Evolutionary conservation across 2,797 vertebrate species (phyloP).

Genomic region (Cynopterus sphinx): DNA sequence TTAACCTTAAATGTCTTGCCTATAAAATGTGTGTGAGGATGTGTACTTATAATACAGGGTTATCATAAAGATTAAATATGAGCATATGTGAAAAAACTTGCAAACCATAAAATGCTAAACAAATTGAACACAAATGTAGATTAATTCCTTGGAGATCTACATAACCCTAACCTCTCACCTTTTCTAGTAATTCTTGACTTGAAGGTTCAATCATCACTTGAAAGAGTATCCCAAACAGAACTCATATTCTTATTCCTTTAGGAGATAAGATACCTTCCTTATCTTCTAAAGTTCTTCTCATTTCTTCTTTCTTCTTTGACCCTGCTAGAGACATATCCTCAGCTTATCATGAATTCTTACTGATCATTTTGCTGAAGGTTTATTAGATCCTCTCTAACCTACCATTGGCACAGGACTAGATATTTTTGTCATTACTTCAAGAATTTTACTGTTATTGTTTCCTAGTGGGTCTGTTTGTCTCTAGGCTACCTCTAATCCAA

Average conservation of each 20-base stretch:
- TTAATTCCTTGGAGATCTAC: neutral
- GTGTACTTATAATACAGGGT: neutral
- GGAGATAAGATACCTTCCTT: neutral
- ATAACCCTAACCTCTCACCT: neutral
- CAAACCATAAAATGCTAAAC: neutral
- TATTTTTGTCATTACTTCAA: neutral
- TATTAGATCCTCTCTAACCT: neutral
- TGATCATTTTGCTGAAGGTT: neutral
- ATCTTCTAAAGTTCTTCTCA: neutral
- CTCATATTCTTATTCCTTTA: neutral
- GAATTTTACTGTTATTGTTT: neutral
- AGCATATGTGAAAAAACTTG: neutral
- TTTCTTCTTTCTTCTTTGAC: neutral
- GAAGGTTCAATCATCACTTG: neutral
- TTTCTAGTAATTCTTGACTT: neutral
- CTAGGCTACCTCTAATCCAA: neutral
- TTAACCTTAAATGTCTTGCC: neutral
- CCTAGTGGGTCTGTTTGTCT: neutral
- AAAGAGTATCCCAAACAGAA: neutral
- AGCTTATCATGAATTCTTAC: neutral
- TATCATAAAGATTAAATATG: neutral
- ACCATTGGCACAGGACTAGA: neutral
- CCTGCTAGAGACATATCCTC: neutral
- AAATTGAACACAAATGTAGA: neutral
- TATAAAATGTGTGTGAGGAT: accelerated